A percentile compares a stretch with the other conserved stretches of the same genome.
Evolutionary conservation across 2,888 invertebrate genomes (phyloP).

Genomic region (Pandemis cinnamomeana): DNA sequence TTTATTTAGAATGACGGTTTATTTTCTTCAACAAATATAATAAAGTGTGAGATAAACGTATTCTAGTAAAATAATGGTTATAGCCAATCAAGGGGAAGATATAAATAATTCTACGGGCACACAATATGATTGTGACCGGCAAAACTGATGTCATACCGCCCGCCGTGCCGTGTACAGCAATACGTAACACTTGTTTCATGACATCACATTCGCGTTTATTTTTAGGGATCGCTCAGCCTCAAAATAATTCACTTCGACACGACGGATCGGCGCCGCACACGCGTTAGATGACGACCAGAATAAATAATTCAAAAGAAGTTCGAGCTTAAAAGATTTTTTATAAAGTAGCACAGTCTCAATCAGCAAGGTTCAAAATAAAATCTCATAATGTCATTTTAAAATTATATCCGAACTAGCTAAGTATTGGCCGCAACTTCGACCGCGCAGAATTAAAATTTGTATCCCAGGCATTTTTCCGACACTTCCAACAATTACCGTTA

Average conservation of each 20-base stretch:
- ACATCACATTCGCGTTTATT: slow-evolving; percentile 79
- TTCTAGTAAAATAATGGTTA: background rate
- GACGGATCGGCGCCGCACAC: slow-evolving; percentile 40
- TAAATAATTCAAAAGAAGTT: slow-evolving; percentile 1
- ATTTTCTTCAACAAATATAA: background rate
- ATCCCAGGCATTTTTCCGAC: no score
- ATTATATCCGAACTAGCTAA: no score
- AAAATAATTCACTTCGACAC: slow-evolving; percentile 73
- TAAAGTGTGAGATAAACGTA: background rate
- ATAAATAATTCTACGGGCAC: slow-evolving; percentile 63
- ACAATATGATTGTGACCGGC: slow-evolving; percentile 67
- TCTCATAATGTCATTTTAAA: background rate
- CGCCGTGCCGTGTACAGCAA: slow-evolving; percentile 64
- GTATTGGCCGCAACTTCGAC: no score
- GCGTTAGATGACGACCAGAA: slow-evolving; percentile 17
- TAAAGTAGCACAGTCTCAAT: background rate
- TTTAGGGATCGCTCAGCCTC: slow-evolving; percentile 75
- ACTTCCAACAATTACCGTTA: no score
- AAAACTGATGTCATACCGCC: slow-evolving; percentile 77
- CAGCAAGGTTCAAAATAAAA: background rate
- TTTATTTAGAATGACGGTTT: background rate
- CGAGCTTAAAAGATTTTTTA: background rate
- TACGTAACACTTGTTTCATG: slow-evolving; percentile 78
- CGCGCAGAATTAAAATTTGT: no score
- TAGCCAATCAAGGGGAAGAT: background rate